Evolutionary conservation across 2,113 vertebrate species (phyloP).

Genomic region (Pavo muticus): DNA sequence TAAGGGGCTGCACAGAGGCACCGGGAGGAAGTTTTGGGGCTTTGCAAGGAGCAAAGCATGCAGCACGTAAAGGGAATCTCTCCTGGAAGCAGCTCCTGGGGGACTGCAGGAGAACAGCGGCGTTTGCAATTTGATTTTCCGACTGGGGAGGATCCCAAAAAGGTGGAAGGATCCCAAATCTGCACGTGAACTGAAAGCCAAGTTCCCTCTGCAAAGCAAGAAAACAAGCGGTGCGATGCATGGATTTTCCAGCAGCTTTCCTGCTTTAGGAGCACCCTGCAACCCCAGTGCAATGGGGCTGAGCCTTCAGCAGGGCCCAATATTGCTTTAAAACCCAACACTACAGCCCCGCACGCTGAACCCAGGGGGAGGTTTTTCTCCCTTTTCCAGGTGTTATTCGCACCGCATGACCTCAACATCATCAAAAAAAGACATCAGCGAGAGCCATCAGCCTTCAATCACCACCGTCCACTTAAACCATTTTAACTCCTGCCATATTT

Average conservation of each 20-base stretch:
- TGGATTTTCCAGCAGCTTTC: neutral
- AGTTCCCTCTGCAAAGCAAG: neutral
- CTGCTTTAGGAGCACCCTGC: neutral
- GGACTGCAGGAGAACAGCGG: neutral
- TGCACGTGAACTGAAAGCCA: neutral
- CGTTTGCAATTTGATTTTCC: neutral
- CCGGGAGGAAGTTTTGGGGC: neutral
- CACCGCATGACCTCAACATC: neutral
- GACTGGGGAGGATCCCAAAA: neutral
- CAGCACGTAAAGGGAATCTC: neutral
- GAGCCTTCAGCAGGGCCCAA: slow-evolving; percentile 38
- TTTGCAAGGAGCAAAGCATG: neutral
- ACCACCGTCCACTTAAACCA: slow-evolving; percentile 28
- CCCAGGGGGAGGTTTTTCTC: neutral
- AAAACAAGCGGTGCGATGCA: neutral
- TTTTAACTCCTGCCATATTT: slow-evolving; percentile 64
- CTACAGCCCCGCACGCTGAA: neutral
- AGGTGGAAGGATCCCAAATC: neutral
- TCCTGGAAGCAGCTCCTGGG: neutral
- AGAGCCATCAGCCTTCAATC: slow-evolving; percentile 39
- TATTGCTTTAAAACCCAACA: slow-evolving; percentile 59
- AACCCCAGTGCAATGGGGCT: neutral
- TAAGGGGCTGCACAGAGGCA: neutral
- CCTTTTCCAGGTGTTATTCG: neutral
- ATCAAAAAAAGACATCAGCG: neutral